Base-by-base conservation (phyloP, 2,888 invertebrate genomes). In the Seira ritae region DNA sequence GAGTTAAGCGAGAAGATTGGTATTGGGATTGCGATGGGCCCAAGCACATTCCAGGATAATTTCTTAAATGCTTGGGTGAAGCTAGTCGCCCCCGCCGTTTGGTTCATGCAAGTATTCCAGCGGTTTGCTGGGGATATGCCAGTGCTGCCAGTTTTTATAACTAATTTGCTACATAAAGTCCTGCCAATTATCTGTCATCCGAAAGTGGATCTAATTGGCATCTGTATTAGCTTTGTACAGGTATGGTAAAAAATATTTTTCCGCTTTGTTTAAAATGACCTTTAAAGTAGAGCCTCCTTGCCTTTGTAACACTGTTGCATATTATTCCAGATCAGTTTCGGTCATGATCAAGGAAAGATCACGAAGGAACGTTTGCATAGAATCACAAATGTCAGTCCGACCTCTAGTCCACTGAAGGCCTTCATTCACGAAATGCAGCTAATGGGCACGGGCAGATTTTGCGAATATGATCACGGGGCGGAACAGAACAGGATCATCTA, bases 371-470 rank as follows among this genome's bases (percentile, higher is more conserved):
- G 74, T 19, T 15, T 83, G 2, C 83, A 72, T 19, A 17, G 23
- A 2, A 85, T 85, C 19, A 83, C 85, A 0, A 69, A 77, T 0
- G 83, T 85, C 6, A 67, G 68, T 20, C 82, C 82, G 4, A 83
- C 77, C 71, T 75, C 82, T 15, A 73, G 68, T 55, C 75, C 82
- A 0, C 37, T 83, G 68, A 83, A 83, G 50, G 67, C 77, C 55
- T 72, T 73, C 17, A 31, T 83, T 1, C 85, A 85, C 74, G 65
- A 80, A 19, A 42, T 84, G 60, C 84, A 84, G 46, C 62, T 80
- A 4, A 80, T 79, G 22, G 84, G 75, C 2, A 75, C 84, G 1
- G 42, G 62, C 6, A 20, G 71, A 3, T 84, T 84, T 37, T 76
- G 69, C 19, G 74, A 84, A 62, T 84, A 68, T 22, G 84, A 84